Percentiles rank a stretch among this genome's conserved stretches.
phyloP scores from a whole-genome alignment of 1,140 invertebrate species.

The Metaphire vulgaris region DNA sequence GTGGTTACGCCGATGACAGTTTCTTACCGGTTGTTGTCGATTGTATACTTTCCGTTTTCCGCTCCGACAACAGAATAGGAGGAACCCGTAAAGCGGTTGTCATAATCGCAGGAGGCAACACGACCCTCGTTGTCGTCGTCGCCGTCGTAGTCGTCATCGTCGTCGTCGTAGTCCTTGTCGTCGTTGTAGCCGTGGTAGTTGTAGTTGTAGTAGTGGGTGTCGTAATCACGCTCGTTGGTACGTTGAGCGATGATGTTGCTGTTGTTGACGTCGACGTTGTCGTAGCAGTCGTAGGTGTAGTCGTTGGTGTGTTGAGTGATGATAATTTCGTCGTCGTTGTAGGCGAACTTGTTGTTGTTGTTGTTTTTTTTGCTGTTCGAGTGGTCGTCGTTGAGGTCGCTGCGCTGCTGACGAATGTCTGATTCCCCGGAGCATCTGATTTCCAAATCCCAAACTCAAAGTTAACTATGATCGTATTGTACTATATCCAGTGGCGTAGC shows the following conservation, averaged over 20 bases:
- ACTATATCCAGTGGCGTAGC: too few relatives aligned
- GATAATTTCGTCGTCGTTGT: slow-evolving; percentile 15
- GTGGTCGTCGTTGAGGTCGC: too few relatives aligned
- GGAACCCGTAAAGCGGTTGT: too few relatives aligned
- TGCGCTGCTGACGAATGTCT: neutral
- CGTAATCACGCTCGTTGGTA: slow-evolving; percentile 22
- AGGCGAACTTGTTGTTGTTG: too few relatives aligned
- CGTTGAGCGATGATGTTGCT: slow-evolving; percentile 20
- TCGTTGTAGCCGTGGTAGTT: slow-evolving; percentile 23
- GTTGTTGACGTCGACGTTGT: slow-evolving; percentile 28
- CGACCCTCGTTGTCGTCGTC: slow-evolving; percentile 25
- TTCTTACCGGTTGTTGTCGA: too few relatives aligned
- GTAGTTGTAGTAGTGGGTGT: slow-evolving; percentile 29
- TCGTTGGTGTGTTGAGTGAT: slow-evolving; percentile 28
- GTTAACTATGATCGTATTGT: neutral
- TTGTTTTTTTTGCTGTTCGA: too few relatives aligned
- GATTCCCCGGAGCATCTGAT: neutral
- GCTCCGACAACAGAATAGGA: too few relatives aligned
- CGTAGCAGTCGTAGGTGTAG: slow-evolving; percentile 28
- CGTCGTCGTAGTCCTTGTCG: slow-evolving; percentile 24
- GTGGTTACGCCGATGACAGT: too few relatives aligned
- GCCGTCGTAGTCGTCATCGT: slow-evolving; percentile 23
- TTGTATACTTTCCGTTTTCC: too few relatives aligned
- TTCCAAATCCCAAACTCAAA: neutral
- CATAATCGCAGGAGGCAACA: slow-evolving; percentile 28